Percentiles rank a stretch among this genome's conserved stretches.
These are phyloP conservation scores for Zygothrica quintamaculata DNA, from an alignment of 2,888 invertebrate genomes.

Conservation along the genomic window DNA sequence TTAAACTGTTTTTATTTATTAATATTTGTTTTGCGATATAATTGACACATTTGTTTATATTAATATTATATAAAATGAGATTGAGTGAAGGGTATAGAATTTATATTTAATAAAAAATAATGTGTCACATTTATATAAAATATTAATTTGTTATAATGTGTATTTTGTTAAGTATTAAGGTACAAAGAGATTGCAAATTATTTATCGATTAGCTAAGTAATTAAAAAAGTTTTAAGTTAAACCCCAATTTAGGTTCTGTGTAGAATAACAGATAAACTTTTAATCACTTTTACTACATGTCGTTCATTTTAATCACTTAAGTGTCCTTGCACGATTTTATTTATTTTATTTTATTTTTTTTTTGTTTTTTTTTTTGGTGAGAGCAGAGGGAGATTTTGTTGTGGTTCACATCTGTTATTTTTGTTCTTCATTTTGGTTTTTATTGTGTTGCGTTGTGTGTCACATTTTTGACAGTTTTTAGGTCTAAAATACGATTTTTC, in stretches of 20 bases:
- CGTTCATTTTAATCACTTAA: conserved; percentile 24
- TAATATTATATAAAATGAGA: no score
- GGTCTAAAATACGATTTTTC: conserved; percentile 24
- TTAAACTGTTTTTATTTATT: no score
- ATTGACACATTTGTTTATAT: no score
- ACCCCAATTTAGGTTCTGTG: background rate
- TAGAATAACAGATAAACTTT: conserved; percentile 20
- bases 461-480: conserved; percentile 34
- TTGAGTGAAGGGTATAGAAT: no score
- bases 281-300: conserved; percentile 25
- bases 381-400: background rate
- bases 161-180: background rate
- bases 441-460: conserved; percentile 8
- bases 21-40: no score
- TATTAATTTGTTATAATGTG: background rate
- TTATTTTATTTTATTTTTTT: no score
- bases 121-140: background rate
- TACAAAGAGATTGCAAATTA: background rate
- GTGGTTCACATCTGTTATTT: background rate
- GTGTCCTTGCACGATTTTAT: conserved; percentile 1
- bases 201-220: conserved; percentile 57
- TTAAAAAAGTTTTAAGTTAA: conserved; percentile 42
- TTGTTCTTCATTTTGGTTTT: background rate
- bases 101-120: no score
- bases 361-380: background rate